Conservation (phyloP, 1,140 invertebrate species). For the Aphelinus atriplicis region DNA sequence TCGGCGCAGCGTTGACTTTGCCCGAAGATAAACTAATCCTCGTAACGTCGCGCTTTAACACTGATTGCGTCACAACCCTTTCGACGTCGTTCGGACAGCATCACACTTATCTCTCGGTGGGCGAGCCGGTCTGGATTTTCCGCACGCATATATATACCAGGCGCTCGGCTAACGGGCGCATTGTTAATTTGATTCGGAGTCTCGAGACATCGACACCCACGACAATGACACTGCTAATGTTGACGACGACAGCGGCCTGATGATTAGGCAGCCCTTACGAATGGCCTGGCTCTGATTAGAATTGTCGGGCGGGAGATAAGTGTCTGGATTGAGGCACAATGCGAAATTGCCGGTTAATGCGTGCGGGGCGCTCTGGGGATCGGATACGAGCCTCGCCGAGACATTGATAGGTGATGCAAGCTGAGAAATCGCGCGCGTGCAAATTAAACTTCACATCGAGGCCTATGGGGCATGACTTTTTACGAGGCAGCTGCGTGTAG, state of each 20-base stretch:
- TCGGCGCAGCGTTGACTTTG: slow-evolving; percentile 10
- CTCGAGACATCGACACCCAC: slow-evolving; percentile 10
- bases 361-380: not conserved
- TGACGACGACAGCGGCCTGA: not conserved
- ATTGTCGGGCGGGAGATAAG: slow-evolving; percentile 10
- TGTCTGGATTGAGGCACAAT: not conserved
- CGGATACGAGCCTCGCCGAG: not conserved
- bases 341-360: slow-evolving; percentile 21
- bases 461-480: slow-evolving; percentile 16
- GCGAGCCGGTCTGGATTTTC: slow-evolving; percentile 28
- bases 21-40: slow-evolving; percentile 62
- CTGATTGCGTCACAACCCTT: slow-evolving; percentile 58
- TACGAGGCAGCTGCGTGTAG: slow-evolving; percentile 12
- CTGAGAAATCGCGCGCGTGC: slow-evolving; percentile 27
- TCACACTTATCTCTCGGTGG: slow-evolving; percentile 60
- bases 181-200: slow-evolving; percentile 54
- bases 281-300: slow-evolving; percentile 13
- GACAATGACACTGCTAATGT: not conserved
- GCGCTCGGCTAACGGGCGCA: slow-evolving; percentile 54
- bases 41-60: slow-evolving; percentile 62
- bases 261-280: slow-evolving; percentile 14
- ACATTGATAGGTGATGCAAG: not conserved
- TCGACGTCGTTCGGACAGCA: slow-evolving; percentile 58
- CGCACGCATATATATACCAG: not conserved
- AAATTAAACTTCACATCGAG: slow-evolving; percentile 3